Base-by-base conservation (phyloP, 2,888 invertebrate species). In the Chironomus tentans region DNA sequence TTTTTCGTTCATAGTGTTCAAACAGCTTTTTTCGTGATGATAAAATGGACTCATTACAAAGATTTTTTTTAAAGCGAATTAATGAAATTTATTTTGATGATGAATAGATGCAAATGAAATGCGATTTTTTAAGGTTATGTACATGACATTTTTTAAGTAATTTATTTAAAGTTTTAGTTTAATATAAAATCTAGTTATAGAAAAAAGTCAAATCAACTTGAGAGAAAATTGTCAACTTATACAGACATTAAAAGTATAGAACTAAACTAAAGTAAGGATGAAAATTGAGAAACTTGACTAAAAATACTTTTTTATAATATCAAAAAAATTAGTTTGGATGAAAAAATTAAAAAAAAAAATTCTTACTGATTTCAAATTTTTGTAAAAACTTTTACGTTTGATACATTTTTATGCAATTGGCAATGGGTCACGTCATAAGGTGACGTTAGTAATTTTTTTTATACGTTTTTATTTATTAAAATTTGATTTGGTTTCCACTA, bases 401-500 rank as follows among this genome's bases (percentile, higher is more conserved):
- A 2, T 22, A 65, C 18, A 62, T 62, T 38, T 46, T n/a, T 74
- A 77, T 75, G 71, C 74, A 74, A 74, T 74, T 12, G 85, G 86
- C 83, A 85, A 85, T 86, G 85, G 88, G 89, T 87, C 89, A 90
- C 89, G 89, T 89, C 88, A 86, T 87, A 85, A 84, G 85, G 89
- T 89, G 89, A 88, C 89, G 88, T 89, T 88, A 65, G n/a, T 22
- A 38, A 47, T 38, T 22, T 24, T 68, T 18, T 62, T 21, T 76
- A 3, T 15, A 22, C n/a, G n/a, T 68, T 68, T 68, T 68, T n/a
- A n/a, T 68, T 68, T 28, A 2, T 28, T 15, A 68, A 18, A 68
- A 68, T 62, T 74, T 74, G 74, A 74, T 74, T 74, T 74, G 74
- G 74, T 74, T 74, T 74, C 74, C 74, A 74, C 74, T 65, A 68